Evolutionary conservation across 2,888 invertebrate genomes (phyloP), one percentile per base, ranked within the genome.

Genomic region (Schrankia costaestrigalis): DNA sequence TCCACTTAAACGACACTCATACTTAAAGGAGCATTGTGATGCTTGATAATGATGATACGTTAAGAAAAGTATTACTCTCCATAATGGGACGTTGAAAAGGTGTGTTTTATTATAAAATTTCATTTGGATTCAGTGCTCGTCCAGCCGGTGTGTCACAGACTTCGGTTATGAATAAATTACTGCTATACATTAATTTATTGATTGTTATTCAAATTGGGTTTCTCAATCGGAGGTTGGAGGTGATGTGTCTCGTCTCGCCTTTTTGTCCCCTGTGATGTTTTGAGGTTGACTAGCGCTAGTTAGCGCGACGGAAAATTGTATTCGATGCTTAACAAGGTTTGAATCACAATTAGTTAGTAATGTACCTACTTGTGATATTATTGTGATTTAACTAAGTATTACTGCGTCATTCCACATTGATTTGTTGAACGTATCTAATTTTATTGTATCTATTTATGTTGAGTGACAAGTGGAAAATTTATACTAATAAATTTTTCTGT

Each of bases 191-290:
- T 86, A 87, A 86, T 86, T 87, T 87, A 87, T 85, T 85, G 81
- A 87, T 87, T 87, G 86, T 87, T 84, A 86, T 87, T 87, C 82
- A 85, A 87, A 87, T 87, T 80, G 64, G 70, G 81, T 84, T 84
- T 83, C 83, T 85, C 84, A 84, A 86, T 85, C 76, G 78, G 78
- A 82, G 84, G 80, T 84, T 81, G 80, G 78, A 82, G 80, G 79
- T 83, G 82, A 81, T 79, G 76, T 57, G 76, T 63, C 75, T 70
- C 73, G 74, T 73, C 68, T 70, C 71, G 73, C 50, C 66, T 73
- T 73, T 83, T 81, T 77, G 73, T 76, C 59, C 60, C 48, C 53
- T 53, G 30, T 52, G 63, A 68, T 65, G 73, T 72, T 78, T 74
- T 78, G 70, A 78, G 71, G 71, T 75, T 76, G 71, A 60, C 62